Base-by-base conservation (phyloP, 1,140 invertebrate species). In the Belonocnema kinseyi region DNA sequence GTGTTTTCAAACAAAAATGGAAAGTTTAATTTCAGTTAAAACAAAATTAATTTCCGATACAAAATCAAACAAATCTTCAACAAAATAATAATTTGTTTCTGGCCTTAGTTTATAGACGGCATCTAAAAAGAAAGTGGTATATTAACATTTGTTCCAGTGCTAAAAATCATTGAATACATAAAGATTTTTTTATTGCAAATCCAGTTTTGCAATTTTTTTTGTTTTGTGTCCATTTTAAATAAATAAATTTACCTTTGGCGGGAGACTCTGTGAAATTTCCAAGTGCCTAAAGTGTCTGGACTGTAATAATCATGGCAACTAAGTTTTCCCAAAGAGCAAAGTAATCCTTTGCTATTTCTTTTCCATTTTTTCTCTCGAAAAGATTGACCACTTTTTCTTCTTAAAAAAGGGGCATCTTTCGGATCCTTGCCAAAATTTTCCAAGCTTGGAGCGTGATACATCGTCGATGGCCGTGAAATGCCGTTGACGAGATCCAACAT, bases 211-310 rank as follows among this genome's bases (percentile, higher is more conserved):
- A 40, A 40, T n/a, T 40, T 21, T 33, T 6, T 19, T 61, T 17
- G 17, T 61, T 16, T 5, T 21, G 21, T 1, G 0, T n/a, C 3
- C 61, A n/a, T 33, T 21, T 70, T 70, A 14, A 54, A 33, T 16
- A 73, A 51, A 73, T 40, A 16, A 53, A 53, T 52, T 54, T 90
- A 90, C 88, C 89, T 90, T 74, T 76, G 50, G 21, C 82, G 85
- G 13, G 86, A 77, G 33, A 88, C 83, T 46, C 84, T 85, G 74
- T 89, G 87, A 80, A 88, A 91, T 73, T 88, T 89, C 90, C 88
- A 91, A 3, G 90, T 90, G 72, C 89, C 90, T 26, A 90, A 53
- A 0, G 88, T 90, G 71, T 90, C 87, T 0, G 89, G 87, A 66
- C 79, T 86, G 82, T 89, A 88, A 72, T 85, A 81, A 52, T 88